These are phyloP conservation scores for Nautilus pompilius DNA, from an alignment of 1,140 invertebrate genomes.

Conservation along the genomic window DNA sequence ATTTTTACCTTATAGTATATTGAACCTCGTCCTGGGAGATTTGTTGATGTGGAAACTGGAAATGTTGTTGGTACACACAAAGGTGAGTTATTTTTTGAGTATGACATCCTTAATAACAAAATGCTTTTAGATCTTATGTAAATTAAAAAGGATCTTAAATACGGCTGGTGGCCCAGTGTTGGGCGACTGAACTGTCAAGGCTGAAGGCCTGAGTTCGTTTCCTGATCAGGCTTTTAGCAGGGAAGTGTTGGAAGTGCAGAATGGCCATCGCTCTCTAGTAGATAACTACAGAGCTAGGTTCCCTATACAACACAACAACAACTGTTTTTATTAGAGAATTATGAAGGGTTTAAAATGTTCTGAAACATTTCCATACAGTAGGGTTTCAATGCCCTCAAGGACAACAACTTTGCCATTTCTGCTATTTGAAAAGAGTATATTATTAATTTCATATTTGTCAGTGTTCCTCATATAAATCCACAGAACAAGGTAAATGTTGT, in stretches of 20 bases:
- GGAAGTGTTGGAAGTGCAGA: background rate
- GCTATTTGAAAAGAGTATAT: background rate
- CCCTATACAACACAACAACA: too few relatives aligned
- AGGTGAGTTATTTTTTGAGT: conserved; percentile 57
- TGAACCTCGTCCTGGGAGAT: conserved; percentile 70
- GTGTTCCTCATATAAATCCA: background rate
- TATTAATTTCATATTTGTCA: background rate
- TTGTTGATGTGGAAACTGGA: conserved; percentile 80
- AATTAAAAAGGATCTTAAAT: background rate
- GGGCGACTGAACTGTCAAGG: background rate
- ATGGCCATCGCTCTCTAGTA: too few relatives aligned
- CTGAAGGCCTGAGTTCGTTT: background rate
- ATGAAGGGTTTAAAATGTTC: background rate
- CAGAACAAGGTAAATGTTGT: background rate
- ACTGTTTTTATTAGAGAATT: too few relatives aligned
- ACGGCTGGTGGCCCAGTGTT: background rate
- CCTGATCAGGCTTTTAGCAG: background rate
- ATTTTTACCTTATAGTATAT: conserved; percentile 70
- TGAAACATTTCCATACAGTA: background rate
- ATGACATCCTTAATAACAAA: background rate
- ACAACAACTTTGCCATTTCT: background rate
- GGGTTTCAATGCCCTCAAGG: too few relatives aligned
- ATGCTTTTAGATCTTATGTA: background rate
- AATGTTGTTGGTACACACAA: conserved; percentile 74
- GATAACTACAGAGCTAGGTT: too few relatives aligned